Conservation (phyloP, 2,113 vertebrate genomes). For the Beaufortia kweichowensis region DNA sequence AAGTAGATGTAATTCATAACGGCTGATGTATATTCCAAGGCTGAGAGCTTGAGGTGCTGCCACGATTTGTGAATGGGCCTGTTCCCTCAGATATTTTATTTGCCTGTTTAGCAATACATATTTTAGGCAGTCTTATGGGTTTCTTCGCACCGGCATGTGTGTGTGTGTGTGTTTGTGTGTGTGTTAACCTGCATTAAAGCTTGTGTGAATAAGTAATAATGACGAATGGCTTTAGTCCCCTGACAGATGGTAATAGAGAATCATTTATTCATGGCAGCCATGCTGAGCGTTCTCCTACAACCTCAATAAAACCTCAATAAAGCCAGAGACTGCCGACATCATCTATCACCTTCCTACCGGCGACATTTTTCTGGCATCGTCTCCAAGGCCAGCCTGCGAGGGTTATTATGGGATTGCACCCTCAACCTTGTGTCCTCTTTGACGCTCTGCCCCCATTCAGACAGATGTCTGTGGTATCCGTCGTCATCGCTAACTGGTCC, state of each 20-base stretch:
- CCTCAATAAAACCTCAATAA: conserved; percentile 57
- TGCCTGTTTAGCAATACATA: conserved; percentile 49
- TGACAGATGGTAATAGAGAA: conserved; percentile 56
- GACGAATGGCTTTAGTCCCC: conserved; percentile 44
- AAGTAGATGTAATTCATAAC: conserved; percentile 52
- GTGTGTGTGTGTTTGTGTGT: conserved; percentile 20
- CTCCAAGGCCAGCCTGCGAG: conserved; percentile 48
- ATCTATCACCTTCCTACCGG: conserved; percentile 50
- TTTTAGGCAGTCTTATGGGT: conserved; percentile 30
- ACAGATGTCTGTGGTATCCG: conserved; percentile 26
- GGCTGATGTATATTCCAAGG: conserved; percentile 40
- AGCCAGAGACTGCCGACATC: conserved; percentile 29
- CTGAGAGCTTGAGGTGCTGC: conserved; percentile 34
- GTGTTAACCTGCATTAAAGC: conserved; percentile 47
- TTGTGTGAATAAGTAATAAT: conserved; percentile 56
- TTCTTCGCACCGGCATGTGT: conserved; percentile 1
- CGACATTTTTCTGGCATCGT: conserved; percentile 45
- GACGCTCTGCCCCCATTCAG: conserved; percentile 29
- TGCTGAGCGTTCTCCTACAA: conserved; percentile 50
- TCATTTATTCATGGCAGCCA: conserved; percentile 53
- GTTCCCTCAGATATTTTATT: conserved; percentile 48
- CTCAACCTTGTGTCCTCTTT: conserved; percentile 41
- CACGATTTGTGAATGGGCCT: conserved; percentile 36
- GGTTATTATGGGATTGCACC: conserved; percentile 44
- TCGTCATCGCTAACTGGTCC: conserved; percentile 3